These are phyloP conservation scores for Octomys mimax DNA, from an alignment of 2,797 vertebrate genomes.

Conservation along the genomic window DNA sequence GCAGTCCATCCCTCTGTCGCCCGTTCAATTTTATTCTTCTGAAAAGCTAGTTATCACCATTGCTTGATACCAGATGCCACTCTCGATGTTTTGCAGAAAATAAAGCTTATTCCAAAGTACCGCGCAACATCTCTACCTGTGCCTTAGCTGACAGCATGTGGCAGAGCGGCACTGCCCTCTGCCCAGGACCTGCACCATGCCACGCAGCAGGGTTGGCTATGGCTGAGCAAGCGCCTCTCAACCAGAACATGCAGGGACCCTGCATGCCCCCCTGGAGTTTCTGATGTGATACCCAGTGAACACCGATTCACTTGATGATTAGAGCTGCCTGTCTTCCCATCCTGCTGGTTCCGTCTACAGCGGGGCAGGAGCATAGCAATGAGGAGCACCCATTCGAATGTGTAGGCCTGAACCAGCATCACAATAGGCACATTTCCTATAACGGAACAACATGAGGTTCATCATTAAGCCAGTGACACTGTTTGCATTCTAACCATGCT, in stretches of 20 bases:
- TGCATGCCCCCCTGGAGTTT: neutral
- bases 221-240: neutral
- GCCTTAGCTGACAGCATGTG: neutral
- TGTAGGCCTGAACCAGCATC: neutral
- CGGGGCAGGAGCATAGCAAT: neutral
- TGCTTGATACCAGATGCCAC: neutral
- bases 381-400: fast-evolving
- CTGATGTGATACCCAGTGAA: neutral
- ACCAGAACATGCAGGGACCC: neutral
- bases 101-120: neutral
- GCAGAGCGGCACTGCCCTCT: neutral
- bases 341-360: neutral
- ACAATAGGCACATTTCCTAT: neutral
- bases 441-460: too few relatives aligned
- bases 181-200: neutral
- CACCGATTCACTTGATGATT: fast-evolving
- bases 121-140: too few relatives aligned
- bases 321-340: neutral
- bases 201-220: fast-evolving
- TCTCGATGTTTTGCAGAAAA: constrained; percentile 1
- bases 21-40: neutral
- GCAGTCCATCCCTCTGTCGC: neutral
- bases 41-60: neutral
- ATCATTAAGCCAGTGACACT: too few relatives aligned
- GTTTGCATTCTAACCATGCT: neutral